phyloP scores from a whole-genome alignment of 2,113 vertebrate species.

The Coreoperca whiteheadi region DNA sequence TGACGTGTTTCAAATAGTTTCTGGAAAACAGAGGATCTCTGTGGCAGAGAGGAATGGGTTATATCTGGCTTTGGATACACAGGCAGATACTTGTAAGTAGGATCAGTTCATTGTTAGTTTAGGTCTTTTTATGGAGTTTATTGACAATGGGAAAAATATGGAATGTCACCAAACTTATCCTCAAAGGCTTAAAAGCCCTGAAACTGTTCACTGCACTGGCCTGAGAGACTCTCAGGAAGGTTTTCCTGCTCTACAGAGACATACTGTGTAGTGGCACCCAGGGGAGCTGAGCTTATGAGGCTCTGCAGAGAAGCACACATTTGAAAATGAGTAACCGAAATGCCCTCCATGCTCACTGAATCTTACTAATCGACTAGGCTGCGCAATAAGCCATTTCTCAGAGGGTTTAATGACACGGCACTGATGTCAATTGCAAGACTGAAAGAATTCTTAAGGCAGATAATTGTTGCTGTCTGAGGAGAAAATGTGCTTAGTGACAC shows the following conservation, averaged over 20 bases:
- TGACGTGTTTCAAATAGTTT: neutral
- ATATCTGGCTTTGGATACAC: neutral
- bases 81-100: neutral
- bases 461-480: constrained; percentile 60
- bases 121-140: neutral
- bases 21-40: neutral
- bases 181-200: neutral
- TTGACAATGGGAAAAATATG: neutral
- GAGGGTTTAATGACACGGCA: constrained; percentile 61
- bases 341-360: constrained; percentile 51
- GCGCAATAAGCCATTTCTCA: constrained; percentile 53
- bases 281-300: constrained; percentile 20
- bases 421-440: constrained; percentile 47
- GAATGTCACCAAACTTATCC: neutral
- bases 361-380: constrained; percentile 62
- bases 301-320: constrained; percentile 32
- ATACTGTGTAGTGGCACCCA: neutral
- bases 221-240: constrained; percentile 17
- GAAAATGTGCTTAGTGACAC: constrained; percentile 54
- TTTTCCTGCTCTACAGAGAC: constrained; percentile 22
- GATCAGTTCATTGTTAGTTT: neutral
- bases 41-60: neutral
- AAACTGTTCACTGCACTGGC: neutral
- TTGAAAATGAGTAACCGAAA: constrained; percentile 51
- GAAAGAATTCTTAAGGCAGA: constrained; percentile 59